Conservation (phyloP, 2,113 vertebrate species). For the Hippolais icterina region DNA sequence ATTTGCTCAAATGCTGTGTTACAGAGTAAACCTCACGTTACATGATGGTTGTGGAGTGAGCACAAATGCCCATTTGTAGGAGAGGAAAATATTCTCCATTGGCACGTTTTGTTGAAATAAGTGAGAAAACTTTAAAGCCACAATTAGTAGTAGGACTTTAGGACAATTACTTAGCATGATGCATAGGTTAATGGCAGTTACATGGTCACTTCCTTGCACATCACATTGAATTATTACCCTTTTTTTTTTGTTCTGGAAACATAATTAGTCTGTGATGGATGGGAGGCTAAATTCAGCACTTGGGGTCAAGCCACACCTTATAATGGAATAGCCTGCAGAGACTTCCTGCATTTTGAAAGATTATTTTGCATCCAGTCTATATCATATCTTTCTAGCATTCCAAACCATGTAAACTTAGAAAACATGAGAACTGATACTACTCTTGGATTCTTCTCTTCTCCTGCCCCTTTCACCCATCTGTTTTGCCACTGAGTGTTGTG, state of each 20-base stretch:
- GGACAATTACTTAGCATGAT: background rate
- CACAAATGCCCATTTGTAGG: background rate
- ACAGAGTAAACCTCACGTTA: background rate
- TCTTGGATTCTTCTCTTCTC: background rate
- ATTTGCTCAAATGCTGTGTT: background rate
- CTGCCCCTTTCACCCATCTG: background rate
- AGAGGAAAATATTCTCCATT: background rate
- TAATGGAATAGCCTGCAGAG: background rate
- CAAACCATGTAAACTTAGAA: background rate
- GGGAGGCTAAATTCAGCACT: conserved; percentile 20
- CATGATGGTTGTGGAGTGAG: background rate
- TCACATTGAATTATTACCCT: conserved; percentile 31
- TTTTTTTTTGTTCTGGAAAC: conserved; percentile 13
- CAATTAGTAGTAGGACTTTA: background rate
- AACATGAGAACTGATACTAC: background rate
- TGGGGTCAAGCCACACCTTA: conserved; percentile 7
- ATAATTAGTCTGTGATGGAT: conserved; percentile 47
- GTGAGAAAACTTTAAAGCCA: background rate
- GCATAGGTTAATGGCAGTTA: conserved; percentile 20
- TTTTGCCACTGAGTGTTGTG: background rate
- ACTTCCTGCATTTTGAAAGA: background rate
- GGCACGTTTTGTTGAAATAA: background rate
- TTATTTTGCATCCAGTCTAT: background rate
- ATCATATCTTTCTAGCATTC: background rate
- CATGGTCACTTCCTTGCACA: conserved; percentile 19